phyloP scores from a whole-genome alignment of 1,140 invertebrate genomes.

The Ips nitidus region DNA sequence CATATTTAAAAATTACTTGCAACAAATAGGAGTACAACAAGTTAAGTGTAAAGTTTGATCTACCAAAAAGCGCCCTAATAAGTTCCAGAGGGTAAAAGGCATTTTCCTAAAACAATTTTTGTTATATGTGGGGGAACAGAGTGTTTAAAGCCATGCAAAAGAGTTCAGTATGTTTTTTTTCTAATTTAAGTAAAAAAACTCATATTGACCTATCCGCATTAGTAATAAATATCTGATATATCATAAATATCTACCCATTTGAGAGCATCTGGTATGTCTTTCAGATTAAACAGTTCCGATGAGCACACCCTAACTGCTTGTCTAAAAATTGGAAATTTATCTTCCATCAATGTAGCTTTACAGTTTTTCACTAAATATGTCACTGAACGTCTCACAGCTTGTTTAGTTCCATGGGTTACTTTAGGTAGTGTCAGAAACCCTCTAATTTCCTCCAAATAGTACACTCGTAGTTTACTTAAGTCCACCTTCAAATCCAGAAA shows the following conservation, averaged over 20 bases:
- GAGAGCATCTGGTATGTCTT: constrained; percentile 38
- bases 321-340: constrained; percentile 37
- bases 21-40: constrained; percentile 56
- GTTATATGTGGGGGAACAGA: too few species aligned
- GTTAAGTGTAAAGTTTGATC: constrained; percentile 59
- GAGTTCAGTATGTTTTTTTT: too few species aligned
- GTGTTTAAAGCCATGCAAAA: not conserved
- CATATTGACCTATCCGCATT: not conserved
- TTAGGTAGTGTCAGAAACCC: constrained; percentile 62
- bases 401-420: constrained; percentile 67
- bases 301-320: constrained; percentile 23
- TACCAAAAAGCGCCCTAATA: constrained; percentile 51
- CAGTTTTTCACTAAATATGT: constrained; percentile 59
- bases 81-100: constrained; percentile 23
- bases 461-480: constrained; percentile 69
- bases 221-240: not conserved
- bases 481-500: constrained; percentile 58
- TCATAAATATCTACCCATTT: constrained; percentile 34
- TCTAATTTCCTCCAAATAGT: constrained; percentile 75
- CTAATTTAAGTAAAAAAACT: too few species aligned
- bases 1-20: constrained; percentile 56
- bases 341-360: constrained; percentile 57
- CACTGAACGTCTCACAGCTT: constrained; percentile 65
- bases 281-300: constrained; percentile 31
- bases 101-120: constrained; percentile 49